phyloP scores from a whole-genome alignment of 2,888 invertebrate species.

The Entomobrya multifasciata region DNA sequence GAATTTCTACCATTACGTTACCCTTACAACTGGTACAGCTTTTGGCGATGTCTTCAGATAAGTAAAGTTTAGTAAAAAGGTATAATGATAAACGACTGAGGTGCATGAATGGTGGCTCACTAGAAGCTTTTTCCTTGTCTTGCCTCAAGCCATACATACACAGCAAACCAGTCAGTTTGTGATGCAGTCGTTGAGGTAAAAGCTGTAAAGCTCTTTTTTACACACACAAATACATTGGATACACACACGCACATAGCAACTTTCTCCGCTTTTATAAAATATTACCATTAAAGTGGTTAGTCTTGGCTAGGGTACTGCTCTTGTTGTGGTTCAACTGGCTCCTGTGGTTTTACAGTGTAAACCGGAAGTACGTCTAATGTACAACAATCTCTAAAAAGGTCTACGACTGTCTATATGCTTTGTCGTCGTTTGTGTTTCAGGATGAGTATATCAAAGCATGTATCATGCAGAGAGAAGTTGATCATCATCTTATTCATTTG shows the following conservation, averaged over 20 bases:
- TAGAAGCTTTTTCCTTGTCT: slow-evolving; percentile 40
- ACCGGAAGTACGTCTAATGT: slow-evolving; percentile 40
- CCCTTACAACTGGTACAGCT: not conserved
- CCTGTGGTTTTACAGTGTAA: not conserved
- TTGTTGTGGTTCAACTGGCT: not conserved
- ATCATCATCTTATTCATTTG: not conserved
- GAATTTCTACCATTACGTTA: no score
- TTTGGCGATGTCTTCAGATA: not conserved
- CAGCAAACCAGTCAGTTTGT: no score
- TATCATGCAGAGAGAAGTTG: no score
- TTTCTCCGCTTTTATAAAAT: slow-evolving; percentile 2
- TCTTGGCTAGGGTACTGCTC: not conserved
- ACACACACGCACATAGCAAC: not conserved
- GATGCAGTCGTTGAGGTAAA: not conserved
- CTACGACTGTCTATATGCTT: no score
- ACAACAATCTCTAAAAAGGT: not conserved
- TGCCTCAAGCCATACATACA: slow-evolving; percentile 63
- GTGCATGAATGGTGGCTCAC: slow-evolving; percentile 40
- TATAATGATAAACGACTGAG: slow-evolving; percentile 62
- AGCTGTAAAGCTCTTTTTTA: slow-evolving; percentile 11
- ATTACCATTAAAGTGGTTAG: no score
- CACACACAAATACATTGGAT: not conserved
- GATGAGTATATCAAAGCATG: no score
- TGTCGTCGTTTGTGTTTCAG: no score
- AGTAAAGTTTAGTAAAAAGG: slow-evolving; percentile 8